phyloP scores from a whole-genome alignment of 2,113 vertebrate genomes.

The Drymodes brunneopygia region DNA sequence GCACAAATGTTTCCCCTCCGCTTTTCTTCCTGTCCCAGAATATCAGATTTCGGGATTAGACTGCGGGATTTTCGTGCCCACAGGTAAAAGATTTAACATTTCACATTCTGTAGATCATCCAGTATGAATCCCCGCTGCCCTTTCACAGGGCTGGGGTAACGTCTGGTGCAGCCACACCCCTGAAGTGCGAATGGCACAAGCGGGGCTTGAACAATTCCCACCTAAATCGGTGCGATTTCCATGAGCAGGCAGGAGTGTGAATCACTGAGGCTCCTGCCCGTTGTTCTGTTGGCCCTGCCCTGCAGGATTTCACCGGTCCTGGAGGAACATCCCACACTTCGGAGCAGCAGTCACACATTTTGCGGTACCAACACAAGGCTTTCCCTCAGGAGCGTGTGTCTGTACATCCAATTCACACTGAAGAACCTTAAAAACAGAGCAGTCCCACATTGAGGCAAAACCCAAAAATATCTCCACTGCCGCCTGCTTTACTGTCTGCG shows the following conservation, averaged over 20 bases:
- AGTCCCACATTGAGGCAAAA: neutral
- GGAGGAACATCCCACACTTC: fast-evolving
- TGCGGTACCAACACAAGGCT: neutral
- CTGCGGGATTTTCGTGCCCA: neutral
- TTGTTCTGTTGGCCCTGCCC: neutral
- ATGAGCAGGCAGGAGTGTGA: fast-evolving
- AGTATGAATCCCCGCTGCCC: neutral
- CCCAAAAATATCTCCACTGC: neutral
- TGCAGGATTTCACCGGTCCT: neutral
- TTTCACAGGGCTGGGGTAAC: neutral
- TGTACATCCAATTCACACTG: neutral
- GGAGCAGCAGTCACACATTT: neutral
- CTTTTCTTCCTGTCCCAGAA: neutral
- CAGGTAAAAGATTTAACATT: neutral
- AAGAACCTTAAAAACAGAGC: neutral
- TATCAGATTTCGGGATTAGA: neutral
- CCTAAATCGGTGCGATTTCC: fast-evolving
- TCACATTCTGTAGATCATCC: neutral
- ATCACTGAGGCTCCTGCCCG: neutral
- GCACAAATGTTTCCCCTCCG: neutral
- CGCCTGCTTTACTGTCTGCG: neutral
- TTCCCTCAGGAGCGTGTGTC: fast-evolving
- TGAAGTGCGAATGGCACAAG: neutral
- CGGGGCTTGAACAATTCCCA: neutral
- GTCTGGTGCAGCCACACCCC: neutral